Evolutionary conservation across 2,113 vertebrate species (phyloP).

Genomic region (Blennius ocellaris): DNA sequence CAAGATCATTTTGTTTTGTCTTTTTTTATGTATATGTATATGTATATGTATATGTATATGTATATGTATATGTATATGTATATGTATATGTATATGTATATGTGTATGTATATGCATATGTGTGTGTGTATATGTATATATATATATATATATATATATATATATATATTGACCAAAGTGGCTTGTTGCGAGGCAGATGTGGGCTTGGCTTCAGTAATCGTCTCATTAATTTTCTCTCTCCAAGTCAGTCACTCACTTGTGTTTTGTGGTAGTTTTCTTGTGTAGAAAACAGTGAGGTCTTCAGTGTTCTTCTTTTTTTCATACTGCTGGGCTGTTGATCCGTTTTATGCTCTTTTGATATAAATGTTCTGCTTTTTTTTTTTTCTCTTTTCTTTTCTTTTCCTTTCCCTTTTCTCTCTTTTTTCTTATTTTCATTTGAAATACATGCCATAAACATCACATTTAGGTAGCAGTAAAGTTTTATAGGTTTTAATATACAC

Average conservation of each 20-base stretch:
- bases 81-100: background rate
- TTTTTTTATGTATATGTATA: background rate
- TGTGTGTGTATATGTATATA: no score
- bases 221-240: background rate
- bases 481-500: no score
- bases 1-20: background rate
- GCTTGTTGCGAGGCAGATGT: slow-evolving; percentile 29
- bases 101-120: background rate
- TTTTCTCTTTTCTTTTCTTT: background rate
- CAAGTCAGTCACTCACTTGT: background rate
- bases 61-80: no score
- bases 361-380: background rate
- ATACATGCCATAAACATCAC: background rate
- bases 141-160: no score
- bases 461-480: no score
- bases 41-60: no score
- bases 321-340: background rate
- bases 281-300: background rate
- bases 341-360: background rate
- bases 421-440: background rate
- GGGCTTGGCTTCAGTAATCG: background rate
- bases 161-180: slow-evolving; percentile 12
- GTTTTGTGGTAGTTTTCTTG: background rate
- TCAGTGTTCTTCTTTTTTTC: background rate
- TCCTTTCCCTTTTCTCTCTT: background rate